These are phyloP conservation scores for Stenodema calcarata DNA, from an alignment of 2,888 invertebrate genomes.

Conservation along the genomic window DNA sequence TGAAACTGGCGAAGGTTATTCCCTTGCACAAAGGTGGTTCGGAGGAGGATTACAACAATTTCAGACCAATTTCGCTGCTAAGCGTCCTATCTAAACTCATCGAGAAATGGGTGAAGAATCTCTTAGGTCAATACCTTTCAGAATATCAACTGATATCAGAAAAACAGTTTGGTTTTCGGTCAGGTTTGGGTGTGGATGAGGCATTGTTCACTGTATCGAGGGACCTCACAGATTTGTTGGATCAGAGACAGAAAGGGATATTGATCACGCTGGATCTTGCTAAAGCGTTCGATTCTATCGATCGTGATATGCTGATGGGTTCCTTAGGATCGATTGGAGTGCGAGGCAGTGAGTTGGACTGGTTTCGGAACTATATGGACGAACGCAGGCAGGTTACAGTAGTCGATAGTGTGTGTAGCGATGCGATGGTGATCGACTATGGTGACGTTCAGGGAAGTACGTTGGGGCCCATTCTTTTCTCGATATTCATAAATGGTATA, in stretches of 20 bases:
- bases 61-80: too few species aligned
- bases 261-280: background rate
- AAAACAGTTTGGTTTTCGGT: too few species aligned
- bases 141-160: too few species aligned
- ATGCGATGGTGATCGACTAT: background rate
- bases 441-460: background rate
- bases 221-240: too few species aligned
- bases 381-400: background rate
- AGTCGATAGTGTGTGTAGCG: background rate
- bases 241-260: background rate
- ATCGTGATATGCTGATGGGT: background rate
- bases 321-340: background rate
- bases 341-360: background rate
- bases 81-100: too few species aligned
- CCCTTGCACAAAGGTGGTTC: too few species aligned
- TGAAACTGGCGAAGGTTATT: too few species aligned
- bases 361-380: background rate
- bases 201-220: too few species aligned
- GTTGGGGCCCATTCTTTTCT: background rate
- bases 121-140: too few species aligned
- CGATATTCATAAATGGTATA: background rate
- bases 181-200: too few species aligned
- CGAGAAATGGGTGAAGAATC: too few species aligned
- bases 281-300: background rate
- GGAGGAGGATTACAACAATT: too few species aligned